Evolutionary conservation across 2,113 vertebrate species (phyloP).

Genomic region (Varanus salvator): DNA sequence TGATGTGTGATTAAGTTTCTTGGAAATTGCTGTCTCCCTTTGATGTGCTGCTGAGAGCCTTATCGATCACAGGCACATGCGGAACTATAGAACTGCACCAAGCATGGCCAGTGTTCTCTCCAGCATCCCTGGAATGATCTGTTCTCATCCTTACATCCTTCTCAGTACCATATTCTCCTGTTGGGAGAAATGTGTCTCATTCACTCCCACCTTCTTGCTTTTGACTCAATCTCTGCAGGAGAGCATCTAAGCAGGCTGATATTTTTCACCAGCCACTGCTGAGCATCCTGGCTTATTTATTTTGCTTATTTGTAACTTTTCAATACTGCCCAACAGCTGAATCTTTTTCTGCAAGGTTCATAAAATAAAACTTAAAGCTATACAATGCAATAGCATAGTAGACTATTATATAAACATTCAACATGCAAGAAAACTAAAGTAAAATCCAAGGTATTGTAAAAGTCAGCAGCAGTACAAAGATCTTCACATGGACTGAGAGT

Average conservation of each 20-base stretch:
- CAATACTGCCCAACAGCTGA: too few relatives aligned
- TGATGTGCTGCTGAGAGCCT: not conserved
- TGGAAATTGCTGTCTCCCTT: not conserved
- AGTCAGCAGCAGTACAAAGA: too few relatives aligned
- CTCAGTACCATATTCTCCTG: not conserved
- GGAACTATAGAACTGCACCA: not conserved
- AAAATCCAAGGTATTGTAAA: too few relatives aligned
- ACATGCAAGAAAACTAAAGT: too few relatives aligned
- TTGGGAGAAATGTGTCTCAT: not conserved
- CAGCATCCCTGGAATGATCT: not conserved
- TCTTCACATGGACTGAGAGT: too few relatives aligned
- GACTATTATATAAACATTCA: too few relatives aligned
- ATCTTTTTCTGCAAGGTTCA: too few relatives aligned
- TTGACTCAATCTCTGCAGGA: not conserved
- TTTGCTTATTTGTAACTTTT: too few relatives aligned
- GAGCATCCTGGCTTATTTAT: not conserved
- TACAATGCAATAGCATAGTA: too few relatives aligned
- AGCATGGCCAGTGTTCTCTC: not conserved
- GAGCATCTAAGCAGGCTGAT: not conserved
- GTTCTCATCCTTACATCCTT: not conserved
- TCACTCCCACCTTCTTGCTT: not conserved
- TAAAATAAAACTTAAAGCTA: too few relatives aligned
- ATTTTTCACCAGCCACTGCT: not conserved
- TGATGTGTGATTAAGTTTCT: not conserved
- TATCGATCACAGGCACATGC: constrained; percentile 7